A percentile compares a stretch with the other conserved stretches of the same genome.
phyloP scores from a whole-genome alignment of 2,113 vertebrate genomes.

The Pteronura brasiliensis region DNA sequence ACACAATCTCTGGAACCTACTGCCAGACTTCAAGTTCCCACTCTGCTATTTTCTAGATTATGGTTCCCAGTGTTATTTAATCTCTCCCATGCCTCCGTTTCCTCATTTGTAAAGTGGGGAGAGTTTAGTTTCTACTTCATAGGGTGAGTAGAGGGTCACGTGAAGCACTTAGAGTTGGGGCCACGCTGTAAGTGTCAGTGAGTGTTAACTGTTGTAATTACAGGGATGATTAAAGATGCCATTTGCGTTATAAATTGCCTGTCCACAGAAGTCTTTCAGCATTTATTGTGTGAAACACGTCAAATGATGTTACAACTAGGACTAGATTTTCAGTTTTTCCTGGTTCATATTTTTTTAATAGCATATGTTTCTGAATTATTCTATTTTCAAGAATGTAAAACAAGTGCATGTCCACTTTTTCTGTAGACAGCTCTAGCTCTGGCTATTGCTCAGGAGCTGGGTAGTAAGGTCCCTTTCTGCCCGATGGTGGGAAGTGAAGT shows the following conservation, averaged over 20 bases:
- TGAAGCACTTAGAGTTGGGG: neutral
- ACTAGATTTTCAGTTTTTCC: neutral
- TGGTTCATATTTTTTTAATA: neutral
- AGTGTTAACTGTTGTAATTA: neutral
- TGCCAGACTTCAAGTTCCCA: neutral
- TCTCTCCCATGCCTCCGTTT: neutral
- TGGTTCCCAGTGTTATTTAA: neutral
- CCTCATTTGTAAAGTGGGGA: neutral
- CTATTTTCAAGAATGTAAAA: neutral
- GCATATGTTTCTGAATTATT: neutral
- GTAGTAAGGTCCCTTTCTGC: constrained; percentile 98
- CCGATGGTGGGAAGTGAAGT: constrained; percentile 99
- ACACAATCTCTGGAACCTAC: neutral
- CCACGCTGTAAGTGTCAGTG: neutral
- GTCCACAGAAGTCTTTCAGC: neutral
- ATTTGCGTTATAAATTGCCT: neutral
- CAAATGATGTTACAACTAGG: neutral
- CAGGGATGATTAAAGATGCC: neutral
- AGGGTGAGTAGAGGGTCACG: neutral
- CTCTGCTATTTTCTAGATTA: neutral
- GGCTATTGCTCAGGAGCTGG: constrained; percentile 97
- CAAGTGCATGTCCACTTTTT: neutral
- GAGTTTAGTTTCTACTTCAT: neutral
- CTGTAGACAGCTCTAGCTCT: constrained; percentile 94
- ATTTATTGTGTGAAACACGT: neutral